Evolutionary conservation across 2,888 invertebrate species (phyloP), one percentile per base, ranked within the genome.

Genomic region (Pammene fasciana): DNA sequence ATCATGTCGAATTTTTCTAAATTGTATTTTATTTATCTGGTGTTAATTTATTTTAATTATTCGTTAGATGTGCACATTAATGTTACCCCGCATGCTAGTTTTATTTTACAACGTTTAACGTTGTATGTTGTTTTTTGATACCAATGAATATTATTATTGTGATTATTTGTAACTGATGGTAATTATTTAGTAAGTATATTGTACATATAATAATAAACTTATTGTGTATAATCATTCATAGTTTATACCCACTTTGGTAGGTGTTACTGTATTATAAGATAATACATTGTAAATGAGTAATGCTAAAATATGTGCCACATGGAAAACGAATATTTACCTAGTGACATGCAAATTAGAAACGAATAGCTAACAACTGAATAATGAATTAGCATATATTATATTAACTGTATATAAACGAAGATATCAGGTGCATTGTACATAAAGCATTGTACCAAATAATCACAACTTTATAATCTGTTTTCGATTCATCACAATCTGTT

Each of bases 401-500:
- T n/a, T 57, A 46, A 60, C 26, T 70, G 65, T 65, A 70, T 55
- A 70, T 70, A 79, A 78, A 80, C 75, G 75, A 79, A 79, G 68
- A 81, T 85, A 86, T 85, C 83, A 82, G 75, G 79, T 76, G 76
- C 78, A 77, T 81, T 75, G 78, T 82, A 76, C 74, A 71, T 82
- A 79, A 36, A 57, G n/a, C 70, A 65, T 65, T 82, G 83, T 87
- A 85, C 84, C 80, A 84, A 85, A 67, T 71, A 80, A 73, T 78
- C 80, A 83, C 82, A 72, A 80, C 52, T 68, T 68, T 68, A 64
- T 60, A 79, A 80, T 81, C 77, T 82, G 81, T 87, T 85, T 85
- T 82, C 75, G 84, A 86, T 79, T 82, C 77, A 84, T 80, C 75
- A 76, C 79, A 82, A 85, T 81, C 82, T 78, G 82, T 86, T 87